Conservation (phyloP, 2,888 invertebrate species). For the Drosophila fungiperda region DNA sequence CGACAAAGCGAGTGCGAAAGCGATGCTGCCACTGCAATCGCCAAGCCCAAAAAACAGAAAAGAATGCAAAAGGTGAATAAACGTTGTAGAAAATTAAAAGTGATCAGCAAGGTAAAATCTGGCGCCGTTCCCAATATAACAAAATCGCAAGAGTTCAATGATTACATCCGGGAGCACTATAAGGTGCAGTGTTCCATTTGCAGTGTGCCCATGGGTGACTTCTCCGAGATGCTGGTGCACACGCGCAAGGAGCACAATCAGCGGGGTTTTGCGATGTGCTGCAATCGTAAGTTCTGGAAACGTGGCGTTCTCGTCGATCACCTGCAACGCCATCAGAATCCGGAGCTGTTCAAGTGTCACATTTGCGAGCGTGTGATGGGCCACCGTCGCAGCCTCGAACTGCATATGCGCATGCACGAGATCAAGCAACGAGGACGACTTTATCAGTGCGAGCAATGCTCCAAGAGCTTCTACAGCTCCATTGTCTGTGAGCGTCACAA, state of each 20-base stretch:
- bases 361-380: constrained; percentile 77
- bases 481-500: constrained; percentile 78
- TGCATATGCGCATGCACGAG: constrained; percentile 78
- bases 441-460: constrained; percentile 80
- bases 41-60: constrained; percentile 14
- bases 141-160: constrained; percentile 74
- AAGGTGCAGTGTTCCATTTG: constrained; percentile 82
- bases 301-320: constrained; percentile 82
- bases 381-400: constrained; percentile 74
- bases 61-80: constrained; percentile 26
- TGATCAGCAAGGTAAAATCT: constrained; percentile 11
- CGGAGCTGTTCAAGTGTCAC: constrained; percentile 82
- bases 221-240: constrained; percentile 71
- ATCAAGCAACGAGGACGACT: constrained; percentile 69
- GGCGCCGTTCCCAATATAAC: constrained; percentile 36
- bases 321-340: constrained; percentile 80
- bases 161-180: constrained; percentile 75
- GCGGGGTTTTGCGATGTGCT: constrained; percentile 81
- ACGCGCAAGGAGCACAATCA: constrained; percentile 74
- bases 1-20: constrained; percentile 30
- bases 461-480: constrained; percentile 79
- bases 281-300: constrained; percentile 80
- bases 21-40: constrained; percentile 3
- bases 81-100: constrained; percentile 24
- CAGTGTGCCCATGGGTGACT: constrained; percentile 63